Base-by-base conservation (phyloP, 2,888 invertebrate genomes). In the Drosophila macrospina region DNA sequence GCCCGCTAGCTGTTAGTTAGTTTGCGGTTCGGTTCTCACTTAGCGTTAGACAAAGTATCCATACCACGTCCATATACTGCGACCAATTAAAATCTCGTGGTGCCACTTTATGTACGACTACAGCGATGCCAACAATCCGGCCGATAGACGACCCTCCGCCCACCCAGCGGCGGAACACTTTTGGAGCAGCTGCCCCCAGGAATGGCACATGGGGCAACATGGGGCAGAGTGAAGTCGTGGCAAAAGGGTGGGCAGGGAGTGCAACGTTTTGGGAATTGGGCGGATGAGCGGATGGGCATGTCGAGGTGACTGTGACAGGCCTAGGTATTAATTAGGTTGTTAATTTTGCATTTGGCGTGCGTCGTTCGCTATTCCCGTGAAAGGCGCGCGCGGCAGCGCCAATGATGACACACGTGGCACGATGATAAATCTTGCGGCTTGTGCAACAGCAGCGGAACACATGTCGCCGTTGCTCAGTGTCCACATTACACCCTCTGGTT, bases 251-350 rank as follows among this genome's bases (percentile, higher is more conserved):
- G 4, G 15, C n/a, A 8, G 39, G 10, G 36, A 16, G 16, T 44
- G 48, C 41, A 39, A 37, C 15, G 69, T 50, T n/a, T n/a, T 34
- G 63, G 63, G 61, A 6, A 10, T 6, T 42, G 59, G 44, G 47
- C 34, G 62, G 44, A 41, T 54, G 61, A 51, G 47, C 45, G 51
- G 61, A 50, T 44, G 61, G 52, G 66, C 30, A 51, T 56, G 59
- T 62, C 63, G 84, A 48, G 60, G 69, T 66, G 70, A 62, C 71
- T 68, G 69, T 69, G 82, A 67, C 71, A 60, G 66, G 64, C 62
- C 83, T 78, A 86, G 81, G 85, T 87, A 91, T 91, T 90, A 90
- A 90, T 90, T 90, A 91, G 90, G 90, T 90, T 91, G 91, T 90
- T 90, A 91, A 90, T 90, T 90, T 89, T 89, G 86, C 89, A 90